Percentiles rank a stretch among this genome's conserved stretches.
phyloP scores from a whole-genome alignment of 1,140 invertebrate species.

The Forficula auricularia region DNA sequence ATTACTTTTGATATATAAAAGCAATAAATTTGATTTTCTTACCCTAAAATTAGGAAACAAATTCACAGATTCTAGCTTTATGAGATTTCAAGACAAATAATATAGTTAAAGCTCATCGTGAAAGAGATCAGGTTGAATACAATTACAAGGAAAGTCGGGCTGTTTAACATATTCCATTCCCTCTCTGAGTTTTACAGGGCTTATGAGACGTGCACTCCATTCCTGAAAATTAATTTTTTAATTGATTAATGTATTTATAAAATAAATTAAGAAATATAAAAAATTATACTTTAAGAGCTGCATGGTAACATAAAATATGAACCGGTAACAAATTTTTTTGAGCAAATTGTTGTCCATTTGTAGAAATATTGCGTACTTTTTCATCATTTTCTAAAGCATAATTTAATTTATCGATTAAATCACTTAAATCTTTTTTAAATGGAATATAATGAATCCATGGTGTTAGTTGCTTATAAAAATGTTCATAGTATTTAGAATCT shows the following conservation, averaged over 20 bases:
- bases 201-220: slow-evolving; percentile 52
- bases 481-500: slow-evolving; percentile 82
- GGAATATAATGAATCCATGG: slow-evolving; percentile 72
- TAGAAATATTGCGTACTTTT: slow-evolving; percentile 48
- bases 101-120: no score
- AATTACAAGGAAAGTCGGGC: slow-evolving; percentile 17
- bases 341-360: slow-evolving; percentile 53
- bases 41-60: no score
- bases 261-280: background rate
- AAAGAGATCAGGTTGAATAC: no score
- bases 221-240: slow-evolving; percentile 30
- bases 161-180: slow-evolving; percentile 61
- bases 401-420: slow-evolving; percentile 58
- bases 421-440: slow-evolving; percentile 57
- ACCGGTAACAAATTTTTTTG: slow-evolving; percentile 64
- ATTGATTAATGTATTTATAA: slow-evolving; percentile 13
- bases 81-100: no score
- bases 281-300: slow-evolving; percentile 39
- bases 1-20: no score
- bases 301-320: slow-evolving; percentile 82
- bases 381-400: slow-evolving; percentile 69
- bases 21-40: no score
- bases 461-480: slow-evolving; percentile 67
- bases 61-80: no score
- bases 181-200: slow-evolving; percentile 36